Base-by-base conservation (phyloP, 2,113 vertebrate species). In the Sinocyclocheilus anshuiensis region DNA sequence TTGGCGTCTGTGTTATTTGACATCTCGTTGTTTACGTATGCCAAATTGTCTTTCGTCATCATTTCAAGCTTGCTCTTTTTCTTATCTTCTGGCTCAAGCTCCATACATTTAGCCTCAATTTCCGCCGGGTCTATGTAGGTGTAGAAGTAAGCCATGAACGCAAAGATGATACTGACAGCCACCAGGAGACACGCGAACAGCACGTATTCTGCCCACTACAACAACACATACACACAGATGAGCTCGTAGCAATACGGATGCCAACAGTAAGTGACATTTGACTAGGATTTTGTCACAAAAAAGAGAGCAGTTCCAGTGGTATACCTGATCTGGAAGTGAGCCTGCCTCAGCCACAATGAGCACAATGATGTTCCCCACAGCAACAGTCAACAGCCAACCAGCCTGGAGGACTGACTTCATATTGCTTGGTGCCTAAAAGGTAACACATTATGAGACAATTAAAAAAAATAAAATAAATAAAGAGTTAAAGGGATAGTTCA, bases 331-430 rank as follows among this genome's bases (percentile, higher is more conserved):
- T 0, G 55, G 0, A 65, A 99, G 91, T 55, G 86, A 91, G 22
- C 92, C 95, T 2, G 91, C 96, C 86, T 96, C 97, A 0, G 98
- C 97, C 29, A 99, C 93, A 0, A 99, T 97, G 1, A 99, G 95
- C 89, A 99, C 98, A 6, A 99, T 96, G 83, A 99, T 97, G 94
- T 99, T 99, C 12, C 98, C 98, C 0, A 98, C 72, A 0, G 97
- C 97, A 50, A 98, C 97, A 0, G 96, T 97, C 18, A 99, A 45
- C 76, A 97, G 94, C 97, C 97, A 99, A 2, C 97, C 97, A 0
- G 98, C 98, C 86, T 99, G 97, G 15, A 99, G 96, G 87, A 99
- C 97, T 0, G 98, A 92, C 93, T 99, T 99, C 98, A 99, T 99
- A 86, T 97, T 99, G 90, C 96, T 96, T 0, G 98, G 98, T 0